Evolutionary conservation across 2,797 vertebrate species (phyloP).

Genomic region (Onychomys leucogaster): DNA sequence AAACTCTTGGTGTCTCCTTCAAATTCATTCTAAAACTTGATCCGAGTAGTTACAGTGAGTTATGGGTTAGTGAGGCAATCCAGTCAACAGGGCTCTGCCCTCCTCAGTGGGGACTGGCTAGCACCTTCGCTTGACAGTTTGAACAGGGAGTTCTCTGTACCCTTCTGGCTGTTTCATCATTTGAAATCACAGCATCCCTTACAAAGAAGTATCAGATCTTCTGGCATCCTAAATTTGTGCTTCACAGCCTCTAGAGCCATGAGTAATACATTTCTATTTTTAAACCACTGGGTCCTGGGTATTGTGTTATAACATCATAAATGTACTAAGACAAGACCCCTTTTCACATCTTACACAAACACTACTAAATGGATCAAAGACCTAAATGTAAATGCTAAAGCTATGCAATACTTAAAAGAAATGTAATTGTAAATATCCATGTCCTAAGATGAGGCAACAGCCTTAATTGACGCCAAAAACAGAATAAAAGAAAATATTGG

Average conservation of each 20-base stretch:
- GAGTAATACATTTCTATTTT: neutral
- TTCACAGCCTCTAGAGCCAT: neutral
- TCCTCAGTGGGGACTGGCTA: neutral
- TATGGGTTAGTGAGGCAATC: neutral
- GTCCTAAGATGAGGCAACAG: neutral
- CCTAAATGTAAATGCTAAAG: slow-evolving; percentile 4
- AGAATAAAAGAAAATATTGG: neutral
- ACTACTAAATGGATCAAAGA: slow-evolving; percentile 14
- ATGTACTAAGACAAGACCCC: neutral
- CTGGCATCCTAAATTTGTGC: neutral
- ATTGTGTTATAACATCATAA: neutral
- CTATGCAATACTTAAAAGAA: neutral
- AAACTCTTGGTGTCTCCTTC: neutral
- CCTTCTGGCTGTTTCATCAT: neutral
- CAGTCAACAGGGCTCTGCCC: neutral
- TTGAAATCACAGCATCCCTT: neutral
- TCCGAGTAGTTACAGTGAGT: neutral
- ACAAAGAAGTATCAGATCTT: neutral
- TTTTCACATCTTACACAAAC: neutral
- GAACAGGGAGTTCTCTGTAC: neutral
- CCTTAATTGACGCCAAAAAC: neutral
- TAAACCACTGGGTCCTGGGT: neutral
- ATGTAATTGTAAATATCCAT: neutral
- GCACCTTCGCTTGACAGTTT: neutral
- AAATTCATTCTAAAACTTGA: neutral